Evolutionary conservation across 2,113 vertebrate species (phyloP).

Genomic region (Petrocephalus microphthalmus): DNA sequence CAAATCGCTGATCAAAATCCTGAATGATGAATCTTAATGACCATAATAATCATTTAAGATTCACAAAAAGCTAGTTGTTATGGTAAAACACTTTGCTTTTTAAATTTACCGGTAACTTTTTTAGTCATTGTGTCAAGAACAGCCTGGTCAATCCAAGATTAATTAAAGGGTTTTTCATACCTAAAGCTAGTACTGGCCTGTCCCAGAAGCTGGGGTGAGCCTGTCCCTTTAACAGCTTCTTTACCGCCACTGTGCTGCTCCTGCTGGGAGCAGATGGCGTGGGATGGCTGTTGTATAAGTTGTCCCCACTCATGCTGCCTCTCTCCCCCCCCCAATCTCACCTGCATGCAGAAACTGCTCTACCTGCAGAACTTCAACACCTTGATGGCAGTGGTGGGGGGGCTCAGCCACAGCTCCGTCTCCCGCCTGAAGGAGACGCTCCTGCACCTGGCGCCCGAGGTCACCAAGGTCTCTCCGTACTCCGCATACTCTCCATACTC

Average conservation of each 20-base stretch:
- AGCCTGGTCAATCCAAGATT: neutral
- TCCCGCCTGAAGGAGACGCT: slow-evolving; percentile 94
- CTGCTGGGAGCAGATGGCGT: neutral
- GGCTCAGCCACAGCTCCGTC: slow-evolving; percentile 92
- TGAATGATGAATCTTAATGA: neutral
- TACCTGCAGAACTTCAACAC: slow-evolving; percentile 97
- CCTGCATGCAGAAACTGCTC: slow-evolving; percentile 74
- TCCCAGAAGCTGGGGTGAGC: neutral
- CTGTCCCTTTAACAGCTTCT: neutral
- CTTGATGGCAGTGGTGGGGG: slow-evolving; percentile 92
- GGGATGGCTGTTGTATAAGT: neutral
- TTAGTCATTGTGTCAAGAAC: neutral
- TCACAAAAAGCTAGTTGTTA: neutral
- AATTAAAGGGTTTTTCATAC: neutral
- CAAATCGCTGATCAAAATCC: neutral
- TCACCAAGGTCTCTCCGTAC: slow-evolving; percentile 72
- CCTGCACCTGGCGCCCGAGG: slow-evolving; percentile 77
- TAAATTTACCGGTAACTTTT: neutral
- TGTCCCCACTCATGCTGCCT: neutral
- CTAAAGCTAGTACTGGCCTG: neutral
- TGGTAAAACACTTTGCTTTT: neutral
- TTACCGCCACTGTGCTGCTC: neutral
- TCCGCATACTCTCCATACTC: neutral
- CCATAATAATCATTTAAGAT: neutral
- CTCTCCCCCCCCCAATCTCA: neutral